Evolutionary conservation across 2,797 vertebrate species (phyloP).

Genomic region (Pipistrellus pygmaeus): DNA sequence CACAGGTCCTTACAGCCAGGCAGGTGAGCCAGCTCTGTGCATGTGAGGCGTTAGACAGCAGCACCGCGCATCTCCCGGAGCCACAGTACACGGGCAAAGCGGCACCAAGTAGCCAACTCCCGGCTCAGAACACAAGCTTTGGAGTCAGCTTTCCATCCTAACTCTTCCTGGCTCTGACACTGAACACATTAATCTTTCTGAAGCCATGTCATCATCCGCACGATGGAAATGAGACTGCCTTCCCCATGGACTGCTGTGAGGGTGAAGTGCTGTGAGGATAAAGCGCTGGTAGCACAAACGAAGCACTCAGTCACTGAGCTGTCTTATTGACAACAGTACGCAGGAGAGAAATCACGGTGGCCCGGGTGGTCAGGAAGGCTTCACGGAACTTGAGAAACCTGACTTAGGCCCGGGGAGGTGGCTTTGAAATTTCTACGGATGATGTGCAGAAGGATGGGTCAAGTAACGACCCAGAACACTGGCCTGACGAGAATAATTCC

Average conservation of each 20-base stretch:
- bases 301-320: neutral
- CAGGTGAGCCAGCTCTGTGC: neutral
- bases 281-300: neutral
- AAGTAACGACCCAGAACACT: neutral
- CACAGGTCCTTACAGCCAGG: neutral
- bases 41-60: rapidly evolving
- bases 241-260: neutral
- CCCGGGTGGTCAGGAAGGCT: conserved; percentile 21
- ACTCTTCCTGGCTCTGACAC: neutral
- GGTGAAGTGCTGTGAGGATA: neutral
- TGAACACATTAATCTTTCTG: neutral
- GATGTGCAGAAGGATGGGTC: conserved; percentile 16
- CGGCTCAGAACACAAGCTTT: neutral
- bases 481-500: neutral
- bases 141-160: neutral
- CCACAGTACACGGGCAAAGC: rapidly evolving
- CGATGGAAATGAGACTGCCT: neutral
- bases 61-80: neutral
- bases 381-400: neutral
- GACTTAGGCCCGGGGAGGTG: neutral
- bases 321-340: neutral
- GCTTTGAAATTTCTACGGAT: conserved; percentile 13
- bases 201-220: neutral
- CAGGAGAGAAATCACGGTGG: neutral
- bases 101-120: neutral